A percentile compares a stretch with the other conserved stretches of the same genome.
These are phyloP conservation scores for Palloptera scutellata DNA, from an alignment of 2,888 invertebrate species.

Conservation along the genomic window DNA sequence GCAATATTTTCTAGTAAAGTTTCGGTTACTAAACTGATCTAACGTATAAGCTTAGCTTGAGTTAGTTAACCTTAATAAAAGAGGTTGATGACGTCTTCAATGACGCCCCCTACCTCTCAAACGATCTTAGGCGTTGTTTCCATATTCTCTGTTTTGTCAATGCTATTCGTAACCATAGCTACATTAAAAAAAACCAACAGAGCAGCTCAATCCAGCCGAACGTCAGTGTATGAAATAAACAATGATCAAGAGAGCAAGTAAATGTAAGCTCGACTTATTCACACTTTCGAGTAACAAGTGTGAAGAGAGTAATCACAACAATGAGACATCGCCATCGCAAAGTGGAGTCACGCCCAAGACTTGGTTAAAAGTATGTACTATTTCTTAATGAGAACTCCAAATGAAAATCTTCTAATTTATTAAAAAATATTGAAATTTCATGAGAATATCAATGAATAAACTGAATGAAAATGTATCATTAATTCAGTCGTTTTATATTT, in stretches of 20 bases:
- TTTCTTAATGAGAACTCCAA: constrained; percentile 42
- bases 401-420: constrained; percentile 43
- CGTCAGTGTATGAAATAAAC: constrained; percentile 23
- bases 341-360: constrained; percentile 29
- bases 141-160: constrained; percentile 52
- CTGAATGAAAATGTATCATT: not conserved
- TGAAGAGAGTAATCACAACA: constrained; percentile 13
- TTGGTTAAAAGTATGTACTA: not conserved
- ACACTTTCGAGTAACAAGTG: constrained; percentile 27
- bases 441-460: not conserved
- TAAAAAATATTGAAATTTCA: not conserved
- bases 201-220: constrained; percentile 22
- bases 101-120: not conserved
- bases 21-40: too few relatives aligned
- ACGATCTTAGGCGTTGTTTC: constrained; percentile 29
- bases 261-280: constrained; percentile 43
- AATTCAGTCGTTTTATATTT: not conserved
- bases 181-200: constrained; percentile 14
- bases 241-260: constrained; percentile 38
- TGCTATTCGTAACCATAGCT: constrained; percentile 49
- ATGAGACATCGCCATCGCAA: constrained; percentile 28
- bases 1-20: too few relatives aligned
- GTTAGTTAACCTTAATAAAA: not conserved
- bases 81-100: not conserved
- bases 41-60: too few relatives aligned